Conservation (phyloP, 2,888 invertebrate species). For the Nephrotoma guestfalica region DNA sequence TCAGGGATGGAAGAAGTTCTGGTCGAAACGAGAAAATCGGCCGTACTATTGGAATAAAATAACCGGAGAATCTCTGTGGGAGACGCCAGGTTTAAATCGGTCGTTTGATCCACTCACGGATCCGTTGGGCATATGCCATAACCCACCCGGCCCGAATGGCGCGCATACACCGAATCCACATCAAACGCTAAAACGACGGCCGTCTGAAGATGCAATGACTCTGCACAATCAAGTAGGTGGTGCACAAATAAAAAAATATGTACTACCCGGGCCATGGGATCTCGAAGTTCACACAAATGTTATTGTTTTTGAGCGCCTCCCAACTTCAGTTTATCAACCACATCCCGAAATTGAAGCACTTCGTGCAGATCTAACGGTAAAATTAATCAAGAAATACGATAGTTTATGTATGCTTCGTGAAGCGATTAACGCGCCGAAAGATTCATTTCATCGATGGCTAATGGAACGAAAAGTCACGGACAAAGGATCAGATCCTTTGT, state of each 20-base stretch:
- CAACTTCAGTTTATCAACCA: constrained; percentile 74
- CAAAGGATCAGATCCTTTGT: constrained; percentile 74
- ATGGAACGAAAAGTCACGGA: constrained; percentile 90
- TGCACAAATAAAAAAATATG: constrained; percentile 73
- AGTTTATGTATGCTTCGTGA: constrained; percentile 88
- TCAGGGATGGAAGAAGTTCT: constrained; percentile 93
- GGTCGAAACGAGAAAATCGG: constrained; percentile 89
- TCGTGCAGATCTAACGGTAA: constrained; percentile 65
- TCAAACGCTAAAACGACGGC: constrained; percentile 28
- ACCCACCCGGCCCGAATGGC: constrained; percentile 33
- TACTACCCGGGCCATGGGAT: constrained; percentile 88
- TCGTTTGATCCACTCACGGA: constrained; percentile 87
- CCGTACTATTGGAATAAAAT: constrained; percentile 95
- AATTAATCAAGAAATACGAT: constrained; percentile 81
- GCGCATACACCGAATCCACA: constrained; percentile 18
- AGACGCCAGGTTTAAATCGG: constrained; percentile 59
- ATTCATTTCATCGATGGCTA: constrained; percentile 92
- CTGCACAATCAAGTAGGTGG: constrained; percentile 25
- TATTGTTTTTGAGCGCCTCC: constrained; percentile 62
- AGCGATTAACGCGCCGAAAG: constrained; percentile 87
- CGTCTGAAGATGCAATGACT: constrained; percentile 12
- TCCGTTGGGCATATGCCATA: constrained; percentile 64
- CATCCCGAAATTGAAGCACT: constrained; percentile 90
- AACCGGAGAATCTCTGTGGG: constrained; percentile 95
- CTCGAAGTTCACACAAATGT: constrained; percentile 86